Percentiles rank a stretch among this genome's conserved stretches.
Conservation (phyloP, 2,797 vertebrate species). For the Paramormyrops hopkinsi region DNA sequence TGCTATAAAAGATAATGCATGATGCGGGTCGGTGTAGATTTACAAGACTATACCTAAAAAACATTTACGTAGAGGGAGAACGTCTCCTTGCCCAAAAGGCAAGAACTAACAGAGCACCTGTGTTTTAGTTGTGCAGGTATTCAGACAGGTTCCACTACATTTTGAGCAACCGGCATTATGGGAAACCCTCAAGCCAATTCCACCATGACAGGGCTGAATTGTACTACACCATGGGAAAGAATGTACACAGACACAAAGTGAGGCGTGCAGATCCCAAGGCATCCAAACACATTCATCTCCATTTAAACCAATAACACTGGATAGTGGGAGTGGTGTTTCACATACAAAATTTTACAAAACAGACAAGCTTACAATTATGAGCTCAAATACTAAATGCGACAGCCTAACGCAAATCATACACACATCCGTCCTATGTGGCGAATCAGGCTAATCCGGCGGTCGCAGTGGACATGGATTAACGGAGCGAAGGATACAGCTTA, state of each 20-base stretch:
- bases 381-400: not conserved
- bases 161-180: slow-evolving; percentile 34
- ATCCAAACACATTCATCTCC: not conserved
- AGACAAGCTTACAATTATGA: not conserved
- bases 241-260: not conserved
- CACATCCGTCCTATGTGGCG: not conserved
- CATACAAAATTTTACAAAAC: not conserved
- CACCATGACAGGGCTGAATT: slow-evolving; percentile 22
- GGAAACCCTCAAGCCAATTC: slow-evolving; percentile 16
- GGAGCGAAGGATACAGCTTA: slow-evolving; percentile 84
- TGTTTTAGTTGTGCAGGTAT: slow-evolving; percentile 32
- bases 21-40: not conserved
- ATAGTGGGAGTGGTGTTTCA: not conserved
- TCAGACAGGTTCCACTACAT: slow-evolving; percentile 37
- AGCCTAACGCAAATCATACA: not conserved
- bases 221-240: slow-evolving; percentile 51
- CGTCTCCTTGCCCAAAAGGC: slow-evolving; percentile 1
- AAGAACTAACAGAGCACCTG: slow-evolving; percentile 18
- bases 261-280: slow-evolving; percentile 1
- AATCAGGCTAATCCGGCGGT: not conserved
- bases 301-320: not conserved
- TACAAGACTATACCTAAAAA: not conserved
- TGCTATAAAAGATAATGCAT: not conserved
- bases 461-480: not conserved
- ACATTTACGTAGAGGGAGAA: not conserved